Conservation (phyloP, 2,113 vertebrate species). For the Tylochromis polylepis region DNA sequence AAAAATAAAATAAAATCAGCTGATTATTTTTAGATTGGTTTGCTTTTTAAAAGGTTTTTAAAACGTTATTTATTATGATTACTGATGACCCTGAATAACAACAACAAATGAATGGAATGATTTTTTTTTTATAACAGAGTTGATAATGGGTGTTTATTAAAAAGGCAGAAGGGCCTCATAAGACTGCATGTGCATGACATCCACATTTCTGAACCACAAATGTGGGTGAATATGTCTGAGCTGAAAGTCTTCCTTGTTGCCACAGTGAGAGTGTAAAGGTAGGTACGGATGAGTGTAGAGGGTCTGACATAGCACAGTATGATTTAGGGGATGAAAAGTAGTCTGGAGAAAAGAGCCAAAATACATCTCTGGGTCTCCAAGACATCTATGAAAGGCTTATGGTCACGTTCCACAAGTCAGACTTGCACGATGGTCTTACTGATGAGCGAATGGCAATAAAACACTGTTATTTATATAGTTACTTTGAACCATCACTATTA, state of each 20-base stretch:
- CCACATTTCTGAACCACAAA: not conserved
- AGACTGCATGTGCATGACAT: not conserved
- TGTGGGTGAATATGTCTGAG: constrained; percentile 46
- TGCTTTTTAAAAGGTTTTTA: not conserved
- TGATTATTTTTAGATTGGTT: not conserved
- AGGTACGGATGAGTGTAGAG: not conserved
- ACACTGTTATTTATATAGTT: not conserved
- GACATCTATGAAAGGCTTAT: constrained; percentile 54
- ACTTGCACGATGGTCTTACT: not conserved
- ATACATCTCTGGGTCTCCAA: constrained; percentile 46
- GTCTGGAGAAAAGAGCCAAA: constrained; percentile 37
- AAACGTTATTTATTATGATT: not conserved
- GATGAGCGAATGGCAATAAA: constrained; percentile 13
- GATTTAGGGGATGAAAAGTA: constrained; percentile 32
- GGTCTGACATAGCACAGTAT: constrained; percentile 22
- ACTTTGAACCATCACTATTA: constrained; percentile 14
- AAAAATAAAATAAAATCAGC: not conserved
- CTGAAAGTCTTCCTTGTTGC: constrained; percentile 78
- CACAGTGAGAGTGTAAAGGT: constrained; percentile 49
- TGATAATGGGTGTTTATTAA: not conserved
- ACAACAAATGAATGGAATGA: not conserved
- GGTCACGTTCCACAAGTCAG: not conserved
- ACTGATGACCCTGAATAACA: not conserved
- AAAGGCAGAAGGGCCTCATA: not conserved
- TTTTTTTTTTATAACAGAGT: not conserved